Percentiles rank a stretch among this genome's conserved stretches.
Evolutionary conservation across 2,113 vertebrate genomes (phyloP).

Genomic region (Podilymbus podiceps): DNA sequence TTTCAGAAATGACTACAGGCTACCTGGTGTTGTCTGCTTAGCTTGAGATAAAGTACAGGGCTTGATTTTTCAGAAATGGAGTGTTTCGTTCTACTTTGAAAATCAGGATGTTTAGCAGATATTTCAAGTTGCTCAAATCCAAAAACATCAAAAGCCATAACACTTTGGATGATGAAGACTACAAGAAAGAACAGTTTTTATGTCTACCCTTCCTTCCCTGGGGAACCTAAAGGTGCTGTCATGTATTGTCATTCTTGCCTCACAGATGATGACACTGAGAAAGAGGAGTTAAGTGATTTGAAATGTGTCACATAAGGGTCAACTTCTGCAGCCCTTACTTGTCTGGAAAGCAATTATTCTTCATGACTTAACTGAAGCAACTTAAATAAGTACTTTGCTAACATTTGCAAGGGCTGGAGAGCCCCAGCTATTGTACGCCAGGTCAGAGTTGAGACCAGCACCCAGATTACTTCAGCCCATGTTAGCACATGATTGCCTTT

Average conservation of each 20-base stretch:
- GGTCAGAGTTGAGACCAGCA: neutral
- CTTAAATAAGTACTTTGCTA: neutral
- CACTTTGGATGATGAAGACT: neutral
- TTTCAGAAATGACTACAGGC: neutral
- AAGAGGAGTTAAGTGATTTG: neutral
- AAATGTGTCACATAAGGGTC: neutral
- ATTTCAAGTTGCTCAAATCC: neutral
- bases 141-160: neutral
- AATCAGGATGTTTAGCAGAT: neutral
- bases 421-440: rapidly evolving
- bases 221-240: neutral
- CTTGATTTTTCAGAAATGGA: neutral
- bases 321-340: neutral
- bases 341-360: conserved; percentile 16
- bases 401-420: neutral
- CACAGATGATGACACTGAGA: neutral
- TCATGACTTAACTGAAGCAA: neutral
- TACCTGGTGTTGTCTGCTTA: neutral
- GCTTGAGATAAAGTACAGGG: neutral
- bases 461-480: neutral
- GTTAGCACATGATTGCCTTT: neutral
- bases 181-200: neutral
- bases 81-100: neutral
- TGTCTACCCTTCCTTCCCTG: neutral
- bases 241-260: neutral